Base-by-base conservation (phyloP, 1,140 invertebrate genomes). In the Lordiphosa clarofinis region DNA sequence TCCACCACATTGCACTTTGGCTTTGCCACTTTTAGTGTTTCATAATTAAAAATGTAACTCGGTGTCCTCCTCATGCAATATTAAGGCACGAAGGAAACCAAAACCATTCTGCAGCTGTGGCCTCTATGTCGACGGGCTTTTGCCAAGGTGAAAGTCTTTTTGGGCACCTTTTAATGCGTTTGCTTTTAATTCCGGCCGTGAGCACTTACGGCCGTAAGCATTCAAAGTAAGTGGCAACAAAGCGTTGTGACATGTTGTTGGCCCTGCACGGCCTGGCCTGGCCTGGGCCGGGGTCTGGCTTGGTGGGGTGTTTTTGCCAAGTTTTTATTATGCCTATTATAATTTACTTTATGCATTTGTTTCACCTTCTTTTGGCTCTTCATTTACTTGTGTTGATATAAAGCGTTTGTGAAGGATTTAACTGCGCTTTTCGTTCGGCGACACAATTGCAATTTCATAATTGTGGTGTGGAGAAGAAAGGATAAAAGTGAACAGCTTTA, bases 21-120 rank as follows among this genome's bases (percentile, higher is more conserved):
- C 76, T 87, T 87, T 86, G 75, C 86, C 76, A 87, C 86, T 87
- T 84, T 87, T 87, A 87, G 86, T 87, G 86, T 86, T 87, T 86
- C 76, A 87, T 87, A 87, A 87, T 87, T 87, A 87, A 87, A 87
- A 87, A 87, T 76, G 86, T 87, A 86, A 69, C 78, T 69, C 57
- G 75, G 74, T 69, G 56, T 69, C 56, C 56, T 53, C 56, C 40
- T 73, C 84, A 87, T 87, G 74, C 62, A 87, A 87, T 87, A 87
- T 87, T 87, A 73, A 87, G 67, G 61, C 64, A 66, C n/a, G 47
- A 59, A 56, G 44, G 37, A 43, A 31, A 40, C 38, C 31, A 8
- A 46, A 40, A 21, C 28, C 54, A 40, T 39, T 68, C 52, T 84
- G 59, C 76, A 82, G 78, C 76, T 84, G 76, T 60, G 76, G 63